Evolutionary conservation across 2,888 invertebrate genomes (phyloP), one percentile per base, ranked within the genome.

Genomic region (Hoplodrina ambigua): DNA sequence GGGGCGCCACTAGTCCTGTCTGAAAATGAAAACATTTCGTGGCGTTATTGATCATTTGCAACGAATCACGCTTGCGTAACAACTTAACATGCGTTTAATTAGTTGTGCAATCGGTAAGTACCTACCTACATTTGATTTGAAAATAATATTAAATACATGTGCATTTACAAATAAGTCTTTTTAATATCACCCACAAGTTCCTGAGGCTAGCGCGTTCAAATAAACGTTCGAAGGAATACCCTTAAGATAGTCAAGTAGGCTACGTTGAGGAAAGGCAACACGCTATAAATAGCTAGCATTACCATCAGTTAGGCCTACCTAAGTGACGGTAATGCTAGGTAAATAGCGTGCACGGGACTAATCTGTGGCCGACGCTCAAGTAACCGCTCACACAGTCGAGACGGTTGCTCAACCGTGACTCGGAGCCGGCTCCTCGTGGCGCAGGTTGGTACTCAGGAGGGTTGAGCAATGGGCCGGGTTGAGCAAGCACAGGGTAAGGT

Each of bases 401-500:
- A 30, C 10, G 4, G 49, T 75, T 75, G 60, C 72, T 33, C 65
- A 75, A 75, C 60, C 25, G 59, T 33, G 50, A 44, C 10, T 64
- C 63, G 44, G 53, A 64, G 60, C 78, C 50, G 72, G 52, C 46
- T 37, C 25, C 49, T 53, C 30, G 44, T 11, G n/a, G 17, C 44
- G 20, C 44, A 15, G 53, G 15, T 8, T 4, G 30, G 7, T 46
- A 30, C 50, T 7, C 19, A 11, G 37, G 15, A 17, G 17, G 41
- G 55, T 75, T 75, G 60, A 3, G 60, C 33, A 78, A 75, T 17
- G 10, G 17, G 17, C 30, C 54, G 20, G 44, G 55, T 70, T 57
- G 44, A n/a, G 57, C 77, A 69, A 62, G 19, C 19, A 13, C 4
- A 33, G 5, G 15, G 20, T 70, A 77, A 59, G 78, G 62, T 71